Conservation (phyloP, 2,113 vertebrate species). For the Tapirus terrestris region DNA sequence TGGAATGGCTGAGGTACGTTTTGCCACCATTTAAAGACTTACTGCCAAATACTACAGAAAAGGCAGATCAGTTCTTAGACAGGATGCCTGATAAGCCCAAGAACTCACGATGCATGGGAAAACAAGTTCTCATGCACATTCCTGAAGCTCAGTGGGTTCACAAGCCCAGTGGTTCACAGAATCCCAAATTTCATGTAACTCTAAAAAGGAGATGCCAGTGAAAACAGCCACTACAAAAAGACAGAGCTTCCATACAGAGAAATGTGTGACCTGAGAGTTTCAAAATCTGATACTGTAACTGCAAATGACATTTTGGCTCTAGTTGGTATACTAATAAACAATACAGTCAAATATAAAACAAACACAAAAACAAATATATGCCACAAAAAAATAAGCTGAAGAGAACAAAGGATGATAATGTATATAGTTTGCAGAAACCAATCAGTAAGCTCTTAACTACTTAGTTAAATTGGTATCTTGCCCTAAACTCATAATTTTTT, state of each 20-base stretch:
- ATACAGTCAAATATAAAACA: background rate
- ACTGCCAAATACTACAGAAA: background rate
- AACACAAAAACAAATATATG: background rate
- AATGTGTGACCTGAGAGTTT: background rate
- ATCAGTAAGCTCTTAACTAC: background rate
- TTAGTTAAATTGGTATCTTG: background rate
- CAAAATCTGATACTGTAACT: background rate
- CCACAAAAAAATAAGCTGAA: conserved; percentile 8
- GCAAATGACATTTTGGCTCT: conserved; percentile 29
- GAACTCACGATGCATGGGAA: background rate
- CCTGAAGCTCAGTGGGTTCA: background rate
- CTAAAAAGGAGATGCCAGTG: background rate
- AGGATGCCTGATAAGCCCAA: background rate
- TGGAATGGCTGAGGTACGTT: background rate
- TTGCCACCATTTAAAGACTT: background rate
- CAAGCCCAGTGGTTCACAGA: background rate
- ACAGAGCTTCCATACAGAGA: background rate
- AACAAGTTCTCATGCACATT: background rate
- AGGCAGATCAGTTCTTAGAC: background rate
- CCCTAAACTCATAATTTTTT: background rate
- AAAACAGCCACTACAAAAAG: background rate
- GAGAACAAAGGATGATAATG: background rate
- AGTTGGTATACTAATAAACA: background rate
- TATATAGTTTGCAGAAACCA: conserved; percentile 4
- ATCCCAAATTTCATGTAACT: background rate